phyloP scores from a whole-genome alignment of 2,113 vertebrate genomes.

The Ammodytes dubius region DNA sequence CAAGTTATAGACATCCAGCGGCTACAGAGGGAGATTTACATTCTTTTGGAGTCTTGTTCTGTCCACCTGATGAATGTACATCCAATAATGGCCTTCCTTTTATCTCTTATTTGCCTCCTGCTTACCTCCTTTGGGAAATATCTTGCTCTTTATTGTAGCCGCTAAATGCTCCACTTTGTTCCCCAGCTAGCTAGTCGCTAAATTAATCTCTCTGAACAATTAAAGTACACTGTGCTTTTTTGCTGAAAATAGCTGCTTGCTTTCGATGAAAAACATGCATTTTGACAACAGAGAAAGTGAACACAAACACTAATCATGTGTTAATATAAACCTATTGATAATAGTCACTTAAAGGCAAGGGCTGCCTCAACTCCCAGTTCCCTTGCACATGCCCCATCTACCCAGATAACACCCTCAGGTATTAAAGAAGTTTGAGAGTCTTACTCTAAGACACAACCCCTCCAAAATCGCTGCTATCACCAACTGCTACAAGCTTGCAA shows the following conservation, averaged over 20 bases:
- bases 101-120: not conserved
- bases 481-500: conserved; percentile 17
- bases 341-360: not conserved
- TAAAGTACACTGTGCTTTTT: not conserved
- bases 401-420: not conserved
- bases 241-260: not conserved
- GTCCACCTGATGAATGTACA: not conserved
- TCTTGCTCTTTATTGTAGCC: not conserved
- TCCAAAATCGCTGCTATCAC: not conserved
- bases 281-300: not conserved
- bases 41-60: not conserved
- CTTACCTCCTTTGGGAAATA: not conserved
- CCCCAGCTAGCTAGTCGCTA: not conserved
- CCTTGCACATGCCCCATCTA: not conserved
- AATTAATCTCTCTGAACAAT: not conserved
- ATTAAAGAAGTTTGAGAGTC: not conserved
- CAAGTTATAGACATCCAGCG: not conserved
- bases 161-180: not conserved
- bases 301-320: not conserved
- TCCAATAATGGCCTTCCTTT: not conserved
- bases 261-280: not conserved
- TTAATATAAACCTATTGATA: not conserved
- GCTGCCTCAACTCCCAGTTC: too few species aligned
- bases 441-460: not conserved
- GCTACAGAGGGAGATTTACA: not conserved